Conservation (phyloP, 2,888 invertebrate genomes). For the Rhagonycha lutea region DNA sequence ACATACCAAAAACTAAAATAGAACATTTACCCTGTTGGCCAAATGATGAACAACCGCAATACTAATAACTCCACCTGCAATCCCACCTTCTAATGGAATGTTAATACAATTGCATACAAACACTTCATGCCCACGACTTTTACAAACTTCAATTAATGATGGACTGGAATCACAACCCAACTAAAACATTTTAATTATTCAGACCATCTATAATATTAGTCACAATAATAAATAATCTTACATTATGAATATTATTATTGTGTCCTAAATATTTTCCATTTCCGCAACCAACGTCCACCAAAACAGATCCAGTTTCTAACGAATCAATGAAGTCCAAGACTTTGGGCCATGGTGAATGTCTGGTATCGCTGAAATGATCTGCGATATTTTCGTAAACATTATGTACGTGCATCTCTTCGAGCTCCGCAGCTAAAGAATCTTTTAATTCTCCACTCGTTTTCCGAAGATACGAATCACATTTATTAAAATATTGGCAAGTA, state of each 20-base stretch:
- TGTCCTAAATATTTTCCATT: slow-evolving; percentile 93
- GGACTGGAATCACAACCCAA: slow-evolving; percentile 82
- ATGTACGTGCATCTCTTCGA: slow-evolving; percentile 81
- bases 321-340: slow-evolving; percentile 78
- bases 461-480: slow-evolving; percentile 67
- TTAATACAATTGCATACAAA: slow-evolving; percentile 77
- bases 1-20: slow-evolving; percentile 3
- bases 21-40: slow-evolving; percentile 67
- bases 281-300: slow-evolving; percentile 95
- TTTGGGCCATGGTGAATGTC: slow-evolving; percentile 93
- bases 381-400: slow-evolving; percentile 94
- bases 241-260: slow-evolving; percentile 64
- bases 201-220: background rate
- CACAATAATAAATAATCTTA: slow-evolving; percentile 46
- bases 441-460: slow-evolving; percentile 36
- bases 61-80: slow-evolving; percentile 84
- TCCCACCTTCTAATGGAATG: slow-evolving; percentile 69
- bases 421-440: slow-evolving; percentile 62
- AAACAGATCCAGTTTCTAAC: slow-evolving; percentile 68
- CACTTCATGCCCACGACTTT: slow-evolving; percentile 65
- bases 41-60: slow-evolving; percentile 98
- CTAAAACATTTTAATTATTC: slow-evolving; percentile 55
- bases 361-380: slow-evolving; percentile 89
- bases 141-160: slow-evolving; percentile 69
- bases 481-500: slow-evolving; percentile 63